Evolutionary conservation across 2,888 invertebrate genomes (phyloP).

Genomic region (Esperia sulphurella): DNA sequence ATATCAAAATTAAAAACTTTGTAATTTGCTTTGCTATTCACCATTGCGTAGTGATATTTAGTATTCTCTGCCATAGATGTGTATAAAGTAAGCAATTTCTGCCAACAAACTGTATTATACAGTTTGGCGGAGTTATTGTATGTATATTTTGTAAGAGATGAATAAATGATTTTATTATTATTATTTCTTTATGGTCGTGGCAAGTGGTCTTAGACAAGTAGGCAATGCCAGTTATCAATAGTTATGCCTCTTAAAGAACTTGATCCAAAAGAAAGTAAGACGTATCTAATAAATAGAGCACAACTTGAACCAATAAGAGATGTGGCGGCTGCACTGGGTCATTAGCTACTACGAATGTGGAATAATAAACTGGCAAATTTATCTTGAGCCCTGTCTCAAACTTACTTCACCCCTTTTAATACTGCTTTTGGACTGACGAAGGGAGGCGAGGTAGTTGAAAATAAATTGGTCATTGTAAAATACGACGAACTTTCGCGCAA

Average conservation of each 20-base stretch:
- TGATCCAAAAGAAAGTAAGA: neutral
- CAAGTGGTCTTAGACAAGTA: too few species aligned
- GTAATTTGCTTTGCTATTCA: too few species aligned
- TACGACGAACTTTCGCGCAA: neutral
- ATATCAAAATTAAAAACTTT: too few species aligned
- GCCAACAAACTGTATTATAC: too few species aligned
- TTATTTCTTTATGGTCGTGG: too few species aligned
- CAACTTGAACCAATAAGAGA: conserved; percentile 17
- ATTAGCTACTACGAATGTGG: conserved; percentile 18
- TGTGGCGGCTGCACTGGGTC: conserved; percentile 10
- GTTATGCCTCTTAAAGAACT: neutral
- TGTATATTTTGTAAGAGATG: too few species aligned
- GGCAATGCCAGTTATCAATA: too few species aligned
- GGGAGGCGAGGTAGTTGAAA: neutral
- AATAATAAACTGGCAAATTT: conserved; percentile 16
- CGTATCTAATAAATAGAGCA: conserved; percentile 2
- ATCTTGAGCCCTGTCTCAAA: conserved; percentile 3
- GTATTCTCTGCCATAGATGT: too few species aligned
- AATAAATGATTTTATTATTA: too few species aligned
- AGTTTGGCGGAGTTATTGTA: too few species aligned
- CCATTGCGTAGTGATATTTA: too few species aligned
- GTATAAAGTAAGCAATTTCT: too few species aligned
- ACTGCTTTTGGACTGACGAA: neutral
- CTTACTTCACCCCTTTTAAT: neutral
- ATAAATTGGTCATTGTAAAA: neutral